A percentile compares a stretch with the other conserved stretches of the same genome.
Conservation (phyloP, 2,888 invertebrate species). For the Gasteruption jaculator region DNA sequence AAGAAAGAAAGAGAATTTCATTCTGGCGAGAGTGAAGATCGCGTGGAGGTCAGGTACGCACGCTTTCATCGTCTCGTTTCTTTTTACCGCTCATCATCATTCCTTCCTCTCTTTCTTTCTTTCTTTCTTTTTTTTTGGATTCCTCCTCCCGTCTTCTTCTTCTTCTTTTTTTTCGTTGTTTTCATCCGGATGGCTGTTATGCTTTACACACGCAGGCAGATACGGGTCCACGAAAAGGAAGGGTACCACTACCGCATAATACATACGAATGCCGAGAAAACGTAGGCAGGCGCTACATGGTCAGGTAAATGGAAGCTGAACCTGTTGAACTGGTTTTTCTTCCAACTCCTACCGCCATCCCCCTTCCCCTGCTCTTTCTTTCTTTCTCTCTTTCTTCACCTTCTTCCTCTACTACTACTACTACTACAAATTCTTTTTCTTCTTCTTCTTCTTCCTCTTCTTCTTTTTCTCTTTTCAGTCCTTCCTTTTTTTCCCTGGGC, state of each 20-base stretch:
- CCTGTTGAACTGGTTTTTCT: constrained; percentile 48
- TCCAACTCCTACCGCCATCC: constrained; percentile 13
- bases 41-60: constrained; percentile 33
- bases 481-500: constrained; percentile 13
- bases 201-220: constrained; percentile 40
- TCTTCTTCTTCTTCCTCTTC: constrained; percentile 2
- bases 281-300: constrained; percentile 40
- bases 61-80: constrained; percentile 29
- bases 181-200: constrained; percentile 31
- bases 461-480: constrained; percentile 12
- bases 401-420: constrained; percentile 1
- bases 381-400: constrained; percentile 7
- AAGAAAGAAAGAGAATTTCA: constrained; percentile 8
- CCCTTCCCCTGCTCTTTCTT: constrained; percentile 4
- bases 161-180: constrained; percentile 19
- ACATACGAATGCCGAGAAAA: constrained; percentile 31
- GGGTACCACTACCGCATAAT: constrained; percentile 25
- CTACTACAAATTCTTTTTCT: background rate
- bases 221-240: too few species aligned
- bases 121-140: constrained; percentile 4
- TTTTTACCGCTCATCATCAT: constrained; percentile 9
- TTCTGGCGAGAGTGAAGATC: constrained; percentile 36
- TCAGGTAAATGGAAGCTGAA: constrained; percentile 46
- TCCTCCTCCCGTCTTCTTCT: constrained; percentile 15
- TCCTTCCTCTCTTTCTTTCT: constrained; percentile 16